These are phyloP conservation scores for Perca fluviatilis DNA, from an alignment of 2,113 vertebrate species.

Conservation along the genomic window DNA sequence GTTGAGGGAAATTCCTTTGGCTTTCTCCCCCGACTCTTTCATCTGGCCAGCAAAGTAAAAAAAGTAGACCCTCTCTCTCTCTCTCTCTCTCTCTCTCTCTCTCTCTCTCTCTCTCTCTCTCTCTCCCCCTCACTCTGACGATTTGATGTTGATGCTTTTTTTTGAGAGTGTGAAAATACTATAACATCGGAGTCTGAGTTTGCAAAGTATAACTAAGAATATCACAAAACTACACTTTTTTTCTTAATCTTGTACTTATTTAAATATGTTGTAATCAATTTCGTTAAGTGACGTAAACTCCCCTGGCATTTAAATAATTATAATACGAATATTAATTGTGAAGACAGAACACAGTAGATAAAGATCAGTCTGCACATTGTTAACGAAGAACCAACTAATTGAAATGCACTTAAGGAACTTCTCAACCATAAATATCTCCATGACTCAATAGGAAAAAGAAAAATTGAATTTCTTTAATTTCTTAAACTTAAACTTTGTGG, in stretches of 20 bases:
- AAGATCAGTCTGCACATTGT: background rate
- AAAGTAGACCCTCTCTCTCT: conserved; percentile 11
- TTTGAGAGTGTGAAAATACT: background rate
- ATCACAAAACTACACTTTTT: background rate
- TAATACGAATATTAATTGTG: background rate
- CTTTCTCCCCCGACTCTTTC: conserved; percentile 63
- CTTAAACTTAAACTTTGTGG: no score
- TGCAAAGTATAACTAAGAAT: background rate
- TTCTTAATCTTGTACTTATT: background rate
- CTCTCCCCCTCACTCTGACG: background rate
- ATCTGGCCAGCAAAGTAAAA: conserved; percentile 56
- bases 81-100: background rate
- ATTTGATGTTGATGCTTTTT: conserved; percentile 20
- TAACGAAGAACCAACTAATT: background rate
- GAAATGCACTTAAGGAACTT: conserved; percentile 1
- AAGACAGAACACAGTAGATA: background rate
- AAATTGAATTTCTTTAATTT: background rate
- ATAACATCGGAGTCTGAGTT: background rate
- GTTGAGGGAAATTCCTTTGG: conserved; percentile 79
- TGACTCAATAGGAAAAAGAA: conserved; percentile 6
- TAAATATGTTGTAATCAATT: background rate
- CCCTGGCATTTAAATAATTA: background rate
- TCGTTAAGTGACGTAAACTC: background rate
- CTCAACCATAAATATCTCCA: background rate
- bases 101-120: background rate